phyloP scores from a whole-genome alignment of 2,113 vertebrate genomes.

The Engraulis encrasicolus region DNA sequence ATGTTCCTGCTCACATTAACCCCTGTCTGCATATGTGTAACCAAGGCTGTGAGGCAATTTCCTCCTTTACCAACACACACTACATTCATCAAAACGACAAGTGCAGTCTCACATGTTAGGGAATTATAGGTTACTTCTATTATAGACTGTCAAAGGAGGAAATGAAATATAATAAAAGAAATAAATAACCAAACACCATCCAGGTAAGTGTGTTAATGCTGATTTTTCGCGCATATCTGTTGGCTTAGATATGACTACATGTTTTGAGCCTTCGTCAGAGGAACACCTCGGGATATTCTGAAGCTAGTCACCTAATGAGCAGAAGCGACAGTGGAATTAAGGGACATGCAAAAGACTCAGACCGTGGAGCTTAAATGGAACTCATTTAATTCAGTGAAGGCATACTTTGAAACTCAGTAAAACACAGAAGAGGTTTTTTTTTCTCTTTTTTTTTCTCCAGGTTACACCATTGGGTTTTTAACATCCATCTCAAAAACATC shows the following conservation, averaged over 20 bases:
- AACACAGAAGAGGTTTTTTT: slow-evolving; percentile 48
- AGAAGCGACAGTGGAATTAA: not conserved
- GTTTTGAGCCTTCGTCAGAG: not conserved
- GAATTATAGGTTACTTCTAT: not conserved
- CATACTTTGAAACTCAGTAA: slow-evolving; percentile 46
- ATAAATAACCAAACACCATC: not conserved
- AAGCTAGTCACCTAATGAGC: not conserved
- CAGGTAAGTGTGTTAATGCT: not conserved
- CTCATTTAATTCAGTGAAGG: slow-evolving; percentile 49
- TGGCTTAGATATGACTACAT: not conserved
- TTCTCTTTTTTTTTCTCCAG: slow-evolving; percentile 49
- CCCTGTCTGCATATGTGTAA: too few relatives aligned
- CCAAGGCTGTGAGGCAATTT: not conserved
- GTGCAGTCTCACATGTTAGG: not conserved
- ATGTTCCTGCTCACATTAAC: too few relatives aligned
- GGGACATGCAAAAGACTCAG: slow-evolving; percentile 36
- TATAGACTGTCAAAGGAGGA: not conserved
- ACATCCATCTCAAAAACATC: slow-evolving; percentile 46
- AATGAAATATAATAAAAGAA: not conserved
- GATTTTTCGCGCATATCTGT: not conserved
- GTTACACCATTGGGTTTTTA: slow-evolving; percentile 36
- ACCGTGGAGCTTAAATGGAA: slow-evolving; percentile 40
- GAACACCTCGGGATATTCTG: not conserved
- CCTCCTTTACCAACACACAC: not conserved
- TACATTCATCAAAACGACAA: not conserved